Base-by-base conservation (phyloP, 2,888 invertebrate species). In the Spicauda simplicius region DNA sequence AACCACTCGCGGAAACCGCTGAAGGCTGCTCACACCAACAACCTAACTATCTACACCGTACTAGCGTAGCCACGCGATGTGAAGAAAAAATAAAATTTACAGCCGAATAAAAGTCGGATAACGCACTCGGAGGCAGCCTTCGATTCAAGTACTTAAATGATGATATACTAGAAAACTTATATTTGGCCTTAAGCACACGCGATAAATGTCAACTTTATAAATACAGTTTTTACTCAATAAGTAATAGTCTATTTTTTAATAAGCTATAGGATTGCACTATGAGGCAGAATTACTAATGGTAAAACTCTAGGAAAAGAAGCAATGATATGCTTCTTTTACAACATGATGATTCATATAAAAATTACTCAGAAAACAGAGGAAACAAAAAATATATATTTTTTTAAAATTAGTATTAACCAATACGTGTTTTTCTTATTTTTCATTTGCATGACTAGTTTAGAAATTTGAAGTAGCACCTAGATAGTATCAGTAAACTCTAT, bases 1-100 rank as follows among this genome's bases (percentile, higher is more conserved):
- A 60, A 54, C 54, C 30, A 52, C 25, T 59, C 18, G 30, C 30
- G 54, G 55, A 60, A 60, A 52, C 60, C 48, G 16, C 55, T 45
- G 60, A 60, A 66, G 66, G 48, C 37, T 33, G 18, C 50, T 60
- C 60, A 52, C 65, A 30, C 45, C 55, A 50, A 66, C 33, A 50
- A 16, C 53, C 45, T 55, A 60, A 53, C 58, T 65, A 45, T 33
- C 60, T 37, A 66, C 25, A 37, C 48, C 45, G 50, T 20, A 37
- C 33, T 20, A 52, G 37, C 53, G 41, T 54, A 55, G 48, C 65
- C 60, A 66, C 48, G 60, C 66, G 55, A 60, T 66, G 33, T 12
- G n/a, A 48, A 52, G 48, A 52, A 30, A 30, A 20, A 52, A 60
- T 55, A 52, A 66, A 59, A 66, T 25, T 53, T 45, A 59, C 53